Conservation (phyloP, 92 coral and sea anemone genomes). For the Actinernus sp. region DNA sequence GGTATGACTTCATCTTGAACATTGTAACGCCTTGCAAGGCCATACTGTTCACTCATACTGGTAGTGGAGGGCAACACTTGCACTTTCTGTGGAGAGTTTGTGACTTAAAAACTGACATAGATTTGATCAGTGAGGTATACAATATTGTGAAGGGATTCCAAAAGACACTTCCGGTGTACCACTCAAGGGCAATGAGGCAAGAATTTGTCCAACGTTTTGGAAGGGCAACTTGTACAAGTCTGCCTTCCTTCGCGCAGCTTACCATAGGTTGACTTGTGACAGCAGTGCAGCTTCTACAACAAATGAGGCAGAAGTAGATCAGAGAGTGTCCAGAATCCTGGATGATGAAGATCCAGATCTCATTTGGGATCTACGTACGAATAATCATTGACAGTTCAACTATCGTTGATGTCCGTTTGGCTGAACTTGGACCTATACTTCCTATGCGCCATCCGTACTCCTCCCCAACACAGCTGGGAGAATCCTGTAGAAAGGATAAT, state of each 20-base stretch:
- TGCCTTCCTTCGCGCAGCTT: conserved; percentile 43
- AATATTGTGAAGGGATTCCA: too few relatives aligned
- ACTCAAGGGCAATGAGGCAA: too few relatives aligned
- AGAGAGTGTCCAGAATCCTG: conserved; percentile 12
- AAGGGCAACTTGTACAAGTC: too few relatives aligned
- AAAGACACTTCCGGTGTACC: too few relatives aligned
- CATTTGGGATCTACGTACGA: conserved; percentile 16
- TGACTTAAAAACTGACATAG: too few relatives aligned
- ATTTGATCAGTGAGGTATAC: too few relatives aligned
- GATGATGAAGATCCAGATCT: conserved; percentile 30
- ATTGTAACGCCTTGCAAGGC: conserved; percentile 32
- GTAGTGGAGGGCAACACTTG: conserved; percentile 24
- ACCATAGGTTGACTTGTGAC: conserved; percentile 44
- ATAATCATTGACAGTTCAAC: conserved; percentile 16
- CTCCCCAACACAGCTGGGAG: conserved; percentile 56
- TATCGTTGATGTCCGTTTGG: too few relatives aligned
- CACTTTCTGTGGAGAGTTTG: conserved; percentile 42
- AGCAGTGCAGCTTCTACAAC: conserved; percentile 19
- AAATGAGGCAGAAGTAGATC: conserved; percentile 13
- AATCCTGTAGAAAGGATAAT: conserved; percentile 51
- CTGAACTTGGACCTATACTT: conserved; percentile 26
- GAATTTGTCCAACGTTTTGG: too few relatives aligned
- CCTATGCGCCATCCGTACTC: conserved; percentile 42
- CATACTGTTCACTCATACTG: conserved; percentile 23
- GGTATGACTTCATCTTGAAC: conserved; percentile 27